These are phyloP conservation scores for Steromphala cineraria DNA, from an alignment of 2,888 invertebrate genomes.

Conservation along the genomic window DNA sequence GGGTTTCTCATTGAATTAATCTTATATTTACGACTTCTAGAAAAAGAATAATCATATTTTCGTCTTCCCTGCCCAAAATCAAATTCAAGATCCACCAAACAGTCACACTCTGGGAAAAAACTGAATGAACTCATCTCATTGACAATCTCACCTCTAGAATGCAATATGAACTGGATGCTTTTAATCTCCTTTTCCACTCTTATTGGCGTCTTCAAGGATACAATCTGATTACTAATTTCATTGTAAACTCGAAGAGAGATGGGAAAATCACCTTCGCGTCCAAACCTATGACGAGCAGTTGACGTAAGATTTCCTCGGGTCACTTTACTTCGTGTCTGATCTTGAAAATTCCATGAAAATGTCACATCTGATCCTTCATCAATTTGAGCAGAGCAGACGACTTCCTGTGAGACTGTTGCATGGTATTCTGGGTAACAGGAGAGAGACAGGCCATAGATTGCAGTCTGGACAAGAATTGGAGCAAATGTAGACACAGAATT, in stretches of 20 bases:
- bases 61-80: constrained; percentile 38
- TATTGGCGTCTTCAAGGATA: constrained; percentile 22
- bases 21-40: not conserved
- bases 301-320: constrained; percentile 28
- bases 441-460: constrained; percentile 43
- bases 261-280: constrained; percentile 48
- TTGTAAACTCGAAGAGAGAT: constrained; percentile 59
- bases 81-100: constrained; percentile 38
- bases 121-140: constrained; percentile 25
- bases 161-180: constrained; percentile 26
- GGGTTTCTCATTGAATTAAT: not conserved
- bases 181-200: constrained; percentile 40
- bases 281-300: constrained; percentile 36
- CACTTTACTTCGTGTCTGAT: constrained; percentile 18
- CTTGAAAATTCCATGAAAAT: constrained; percentile 56
- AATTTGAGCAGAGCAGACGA: constrained; percentile 53
- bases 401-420: constrained; percentile 37
- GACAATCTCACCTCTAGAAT: constrained; percentile 27
- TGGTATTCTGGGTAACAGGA: constrained; percentile 36
- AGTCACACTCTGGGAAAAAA: constrained; percentile 24
- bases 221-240: constrained; percentile 42
- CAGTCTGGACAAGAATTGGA: constrained; percentile 47
- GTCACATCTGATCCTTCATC: constrained; percentile 54
- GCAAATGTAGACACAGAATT: constrained; percentile 36
- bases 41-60: not conserved